Base-by-base conservation (phyloP, 1,140 invertebrate species). In the Solen grandis region DNA sequence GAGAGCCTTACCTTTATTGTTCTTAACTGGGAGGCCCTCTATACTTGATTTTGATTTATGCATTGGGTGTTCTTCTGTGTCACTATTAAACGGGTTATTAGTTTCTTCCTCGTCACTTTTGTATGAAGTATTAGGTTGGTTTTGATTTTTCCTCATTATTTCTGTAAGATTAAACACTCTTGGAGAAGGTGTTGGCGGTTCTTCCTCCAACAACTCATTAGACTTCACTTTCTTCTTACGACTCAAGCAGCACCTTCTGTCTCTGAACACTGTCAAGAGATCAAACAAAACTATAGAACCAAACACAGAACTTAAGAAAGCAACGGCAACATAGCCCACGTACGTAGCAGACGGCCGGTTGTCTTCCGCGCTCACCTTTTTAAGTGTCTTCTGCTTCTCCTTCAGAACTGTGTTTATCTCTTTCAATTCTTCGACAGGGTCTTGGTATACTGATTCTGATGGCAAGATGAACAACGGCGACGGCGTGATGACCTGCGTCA, bases 281-380 rank as follows among this genome's bases (percentile, higher is more conserved):
- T 78, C 75, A 60, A 78, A 78, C 16, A 78, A 25, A 16, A 78
- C 65, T 16, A 78, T 55, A 16, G 63, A 59, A 5, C 75, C 75
- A 46, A 78, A 59, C 8, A 57, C 54, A 19, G 38, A 16, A 1
- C 46, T 35, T 29, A 78, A 13, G 35, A 78, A 78, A 16, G 50
- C 29, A 14, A 78, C 38, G 3, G 75, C 75, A 29, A 78, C 54
- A 55, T 78, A 78, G 19, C 75, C 75, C 5, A 78, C 63, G 35
- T 68, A 78, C 25, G 35, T 68, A 36, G 75, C 75, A 2, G 75
- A 78, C n/a, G 75, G 63, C n/a, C 75, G 50, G 14, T 69, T 69
- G 33, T 78, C 75, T 10, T 69, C 29, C 4, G 60, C 50, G 36
- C 75, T 78, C 5, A 59, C 60, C 35, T 78, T 78, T 25, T 55